These are phyloP conservation scores for Neogobius melanostomus DNA, from an alignment of 2,113 vertebrate species.

Conservation along the genomic window DNA sequence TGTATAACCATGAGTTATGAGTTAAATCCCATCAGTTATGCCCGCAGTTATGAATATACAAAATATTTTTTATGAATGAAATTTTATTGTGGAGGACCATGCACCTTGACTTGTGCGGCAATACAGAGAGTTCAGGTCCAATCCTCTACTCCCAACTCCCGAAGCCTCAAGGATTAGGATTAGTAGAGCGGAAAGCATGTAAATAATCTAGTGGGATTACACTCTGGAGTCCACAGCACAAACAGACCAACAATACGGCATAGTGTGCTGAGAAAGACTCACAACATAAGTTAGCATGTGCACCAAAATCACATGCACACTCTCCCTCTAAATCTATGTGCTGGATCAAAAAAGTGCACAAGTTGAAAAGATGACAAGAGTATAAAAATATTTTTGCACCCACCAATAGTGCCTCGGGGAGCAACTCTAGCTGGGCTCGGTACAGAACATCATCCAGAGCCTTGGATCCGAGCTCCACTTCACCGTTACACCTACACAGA, in stretches of 20 bases:
- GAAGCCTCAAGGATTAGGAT: slow-evolving; percentile 68
- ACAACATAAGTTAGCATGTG: slow-evolving; percentile 42
- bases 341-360: not conserved
- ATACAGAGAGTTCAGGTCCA: slow-evolving; percentile 52
- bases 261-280: slow-evolving; percentile 35
- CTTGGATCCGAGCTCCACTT: slow-evolving; percentile 91
- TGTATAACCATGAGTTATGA: not conserved
- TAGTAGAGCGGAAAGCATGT: slow-evolving; percentile 67
- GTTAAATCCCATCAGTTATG: not conserved
- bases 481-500: slow-evolving; percentile 89
- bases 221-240: slow-evolving; percentile 45
- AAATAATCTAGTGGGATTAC: slow-evolving; percentile 72
- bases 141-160: slow-evolving; percentile 59
- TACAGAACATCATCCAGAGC: slow-evolving; percentile 95
- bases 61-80: slow-evolving; percentile 17
- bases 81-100: slow-evolving; percentile 32
- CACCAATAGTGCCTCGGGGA: slow-evolving; percentile 96
- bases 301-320: slow-evolving; percentile 39
- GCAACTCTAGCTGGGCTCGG: slow-evolving; percentile 92
- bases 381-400: slow-evolving; percentile 50
- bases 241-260: slow-evolving; percentile 44
- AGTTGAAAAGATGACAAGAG: not conserved
- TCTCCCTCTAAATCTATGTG: not conserved
- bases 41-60: not conserved
- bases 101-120: slow-evolving; percentile 61